Conservation (phyloP, 2,113 vertebrate species). For the Carettochelys insculpta region DNA sequence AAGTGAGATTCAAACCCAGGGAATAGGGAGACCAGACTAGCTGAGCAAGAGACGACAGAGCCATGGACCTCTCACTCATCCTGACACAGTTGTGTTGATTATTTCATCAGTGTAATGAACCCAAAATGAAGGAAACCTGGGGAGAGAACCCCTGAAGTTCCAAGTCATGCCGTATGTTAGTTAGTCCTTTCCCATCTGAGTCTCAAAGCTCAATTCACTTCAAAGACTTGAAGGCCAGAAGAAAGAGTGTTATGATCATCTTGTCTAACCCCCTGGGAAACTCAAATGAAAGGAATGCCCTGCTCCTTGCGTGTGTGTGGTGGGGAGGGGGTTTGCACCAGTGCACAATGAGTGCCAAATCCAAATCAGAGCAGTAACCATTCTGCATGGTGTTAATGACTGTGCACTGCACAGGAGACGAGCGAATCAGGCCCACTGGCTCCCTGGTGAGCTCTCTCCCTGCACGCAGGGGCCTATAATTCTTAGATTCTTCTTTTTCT, state of each 20-base stretch:
- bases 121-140: background rate
- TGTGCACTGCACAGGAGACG: background rate
- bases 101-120: background rate
- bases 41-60: background rate
- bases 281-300: background rate
- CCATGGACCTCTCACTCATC: background rate
- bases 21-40: background rate
- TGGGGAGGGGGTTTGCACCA: background rate
- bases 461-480: background rate
- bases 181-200: background rate
- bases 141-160: background rate
- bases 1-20: background rate
- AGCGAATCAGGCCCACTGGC: background rate
- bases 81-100: background rate
- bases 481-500: background rate
- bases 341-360: background rate
- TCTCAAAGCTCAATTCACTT: background rate
- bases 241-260: background rate
- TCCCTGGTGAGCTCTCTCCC: background rate
- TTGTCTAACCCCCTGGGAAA: background rate
- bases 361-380: background rate
- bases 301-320: background rate
- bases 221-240: background rate
- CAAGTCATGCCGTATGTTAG: too few relatives aligned
- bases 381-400: background rate